A percentile compares a stretch with the other conserved stretches of the same genome.
These are phyloP conservation scores for Acanthurus lineatus DNA, from an alignment of 2,797 vertebrate genomes.

Conservation along the genomic window DNA sequence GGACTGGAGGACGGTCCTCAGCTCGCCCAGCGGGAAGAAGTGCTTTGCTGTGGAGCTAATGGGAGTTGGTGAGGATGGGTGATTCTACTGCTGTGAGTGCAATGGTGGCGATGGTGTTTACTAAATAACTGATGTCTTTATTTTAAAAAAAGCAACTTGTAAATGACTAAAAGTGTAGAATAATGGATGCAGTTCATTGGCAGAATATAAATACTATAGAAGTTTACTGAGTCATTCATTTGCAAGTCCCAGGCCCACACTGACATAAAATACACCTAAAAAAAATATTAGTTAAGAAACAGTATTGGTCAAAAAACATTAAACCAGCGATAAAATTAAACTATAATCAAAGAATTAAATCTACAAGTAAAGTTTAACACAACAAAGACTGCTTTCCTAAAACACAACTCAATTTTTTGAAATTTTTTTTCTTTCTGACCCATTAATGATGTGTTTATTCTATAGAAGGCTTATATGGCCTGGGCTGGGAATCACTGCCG, in stretches of 20 bases:
- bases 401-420: background rate
- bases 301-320: background rate
- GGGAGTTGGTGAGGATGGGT: conserved; percentile 92
- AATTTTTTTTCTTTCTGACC: background rate
- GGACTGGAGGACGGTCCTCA: conserved; percentile 94
- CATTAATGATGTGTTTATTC: background rate
- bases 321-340: background rate
- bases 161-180: background rate
- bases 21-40: conserved; percentile 87
- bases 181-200: no score
- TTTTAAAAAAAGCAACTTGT: background rate
- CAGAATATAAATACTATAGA: background rate
- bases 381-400: background rate
- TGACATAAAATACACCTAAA: background rate
- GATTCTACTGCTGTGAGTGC: conserved; percentile 7
- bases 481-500: background rate
- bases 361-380: background rate
- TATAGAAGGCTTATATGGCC: background rate
- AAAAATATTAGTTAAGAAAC: background rate
- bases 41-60: conserved; percentile 92
- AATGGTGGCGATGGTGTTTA: background rate
- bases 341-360: background rate
- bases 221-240: background rate
- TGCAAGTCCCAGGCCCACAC: no score
- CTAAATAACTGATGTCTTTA: background rate